Percentiles rank a stretch among this genome's conserved stretches.
Evolutionary conservation across 2,888 invertebrate genomes (phyloP).

Genomic region (Helicoverpa assulta): DNA sequence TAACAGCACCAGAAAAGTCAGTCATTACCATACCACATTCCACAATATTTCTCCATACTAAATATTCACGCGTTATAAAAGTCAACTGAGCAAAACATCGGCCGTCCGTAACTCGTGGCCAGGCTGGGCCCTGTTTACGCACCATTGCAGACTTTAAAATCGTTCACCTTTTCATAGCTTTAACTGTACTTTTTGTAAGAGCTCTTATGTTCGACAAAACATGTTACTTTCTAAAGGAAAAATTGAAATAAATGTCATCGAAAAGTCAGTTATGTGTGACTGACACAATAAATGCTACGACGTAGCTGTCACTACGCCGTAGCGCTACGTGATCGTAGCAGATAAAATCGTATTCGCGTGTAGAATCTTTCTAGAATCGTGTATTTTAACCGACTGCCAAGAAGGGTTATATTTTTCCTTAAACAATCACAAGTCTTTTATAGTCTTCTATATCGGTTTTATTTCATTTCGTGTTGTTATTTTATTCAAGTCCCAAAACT

Average conservation of each 20-base stretch:
- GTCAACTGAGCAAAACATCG: conserved; percentile 55
- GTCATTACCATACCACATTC: conserved; percentile 25
- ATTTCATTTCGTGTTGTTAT: too few species aligned
- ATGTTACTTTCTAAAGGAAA: neutral
- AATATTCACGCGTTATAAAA: conserved; percentile 58
- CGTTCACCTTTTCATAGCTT: conserved; percentile 33
- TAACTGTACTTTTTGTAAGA: conserved; percentile 15
- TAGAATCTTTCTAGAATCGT: conserved; percentile 23
- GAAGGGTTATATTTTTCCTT: neutral
- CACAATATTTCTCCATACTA: conserved; percentile 38
- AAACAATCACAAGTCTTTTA: too few species aligned
- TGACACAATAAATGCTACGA: conserved; percentile 28
- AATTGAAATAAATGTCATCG: neutral
- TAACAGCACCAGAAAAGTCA: conserved; percentile 23
- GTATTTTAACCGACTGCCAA: neutral
- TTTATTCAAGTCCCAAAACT: too few species aligned
- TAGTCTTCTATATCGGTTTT: too few species aligned
- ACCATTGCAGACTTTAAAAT: conserved; percentile 47
- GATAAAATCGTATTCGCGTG: conserved; percentile 9
- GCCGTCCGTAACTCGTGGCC: conserved; percentile 50
- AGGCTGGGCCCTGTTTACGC: conserved; percentile 49
- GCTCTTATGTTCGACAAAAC: neutral
- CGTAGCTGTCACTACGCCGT: conserved; percentile 35
- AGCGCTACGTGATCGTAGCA: conserved; percentile 39
- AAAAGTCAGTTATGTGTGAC: conserved; percentile 18